Conservation (phyloP, 2,797 vertebrate species). For the Megaceryle alcyon region DNA sequence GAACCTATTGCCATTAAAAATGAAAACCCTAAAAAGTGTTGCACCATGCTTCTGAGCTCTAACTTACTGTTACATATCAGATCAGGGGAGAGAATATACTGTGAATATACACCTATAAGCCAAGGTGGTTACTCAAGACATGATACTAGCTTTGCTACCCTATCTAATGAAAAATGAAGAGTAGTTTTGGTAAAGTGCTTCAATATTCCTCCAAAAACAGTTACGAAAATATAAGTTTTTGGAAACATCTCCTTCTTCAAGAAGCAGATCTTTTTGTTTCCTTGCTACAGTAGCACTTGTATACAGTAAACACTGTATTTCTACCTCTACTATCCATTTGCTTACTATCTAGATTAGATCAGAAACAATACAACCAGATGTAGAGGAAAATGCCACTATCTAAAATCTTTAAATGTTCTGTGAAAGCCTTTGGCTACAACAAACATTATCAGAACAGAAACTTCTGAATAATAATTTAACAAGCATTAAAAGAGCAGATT, state of each 20-base stretch:
- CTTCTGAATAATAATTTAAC: constrained; percentile 41
- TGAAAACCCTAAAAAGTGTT: background rate
- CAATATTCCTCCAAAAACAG: constrained; percentile 34
- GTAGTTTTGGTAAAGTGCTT: constrained; percentile 72
- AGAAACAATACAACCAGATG: background rate
- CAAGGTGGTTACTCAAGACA: background rate
- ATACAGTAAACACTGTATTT: constrained; percentile 24
- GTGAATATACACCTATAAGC: background rate
- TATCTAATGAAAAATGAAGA: constrained; percentile 37
- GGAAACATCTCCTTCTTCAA: constrained; percentile 65
- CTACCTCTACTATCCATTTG: constrained; percentile 28
- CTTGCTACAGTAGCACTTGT: constrained; percentile 57
- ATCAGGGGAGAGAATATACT: background rate
- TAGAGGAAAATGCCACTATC: constrained; percentile 38
- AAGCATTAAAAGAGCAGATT: constrained; percentile 56
- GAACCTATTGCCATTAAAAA: constrained; percentile 36
- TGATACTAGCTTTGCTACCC: background rate
- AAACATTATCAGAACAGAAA: constrained; percentile 48
- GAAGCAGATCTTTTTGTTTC: constrained; percentile 56
- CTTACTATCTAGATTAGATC: background rate
- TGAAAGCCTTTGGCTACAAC: constrained; percentile 48
- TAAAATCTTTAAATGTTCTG: background rate
- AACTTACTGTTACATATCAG: background rate
- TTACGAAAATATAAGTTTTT: constrained; percentile 62
- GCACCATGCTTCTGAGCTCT: constrained; percentile 6